Evolutionary conservation across 2,797 vertebrate genomes (phyloP).

Genomic region (Alauda arvensis): DNA sequence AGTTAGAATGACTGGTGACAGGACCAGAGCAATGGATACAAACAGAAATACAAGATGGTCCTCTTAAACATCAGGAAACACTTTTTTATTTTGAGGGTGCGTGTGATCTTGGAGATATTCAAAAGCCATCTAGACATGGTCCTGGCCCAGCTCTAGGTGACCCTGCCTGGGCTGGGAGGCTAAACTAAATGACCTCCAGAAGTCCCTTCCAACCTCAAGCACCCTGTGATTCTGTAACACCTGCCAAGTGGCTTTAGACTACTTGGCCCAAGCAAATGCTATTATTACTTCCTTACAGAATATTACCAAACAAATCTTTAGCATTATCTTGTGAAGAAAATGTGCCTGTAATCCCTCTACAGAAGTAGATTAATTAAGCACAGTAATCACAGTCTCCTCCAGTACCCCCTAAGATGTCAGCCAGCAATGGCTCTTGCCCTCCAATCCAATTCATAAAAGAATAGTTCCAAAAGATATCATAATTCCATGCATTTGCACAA

Average conservation of each 20-base stretch:
- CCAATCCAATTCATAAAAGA: not conserved
- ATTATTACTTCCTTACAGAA: not conserved
- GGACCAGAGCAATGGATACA: not conserved
- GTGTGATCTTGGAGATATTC: not conserved
- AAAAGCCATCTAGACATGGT: not conserved
- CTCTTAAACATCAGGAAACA: not conserved
- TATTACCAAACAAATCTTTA: not conserved
- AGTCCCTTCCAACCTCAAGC: not conserved
- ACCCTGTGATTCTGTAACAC: not conserved
- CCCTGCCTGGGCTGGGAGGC: not conserved
- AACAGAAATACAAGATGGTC: not conserved
- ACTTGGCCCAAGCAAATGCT: not conserved
- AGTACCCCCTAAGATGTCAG: not conserved
- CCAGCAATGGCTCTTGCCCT: not conserved
- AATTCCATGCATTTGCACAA: not conserved
- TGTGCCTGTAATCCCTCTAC: not conserved
- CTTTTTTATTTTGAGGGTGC: not conserved
- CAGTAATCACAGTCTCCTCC: not conserved
- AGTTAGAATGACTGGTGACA: not conserved
- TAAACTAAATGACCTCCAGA: not conserved
- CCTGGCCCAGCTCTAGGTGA: not conserved
- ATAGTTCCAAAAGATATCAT: constrained; percentile 7
- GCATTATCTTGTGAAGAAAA: not conserved
- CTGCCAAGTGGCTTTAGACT: not conserved
- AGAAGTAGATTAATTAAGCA: not conserved